Conservation (phyloP, 1,140 invertebrate species). For the Hylaeus anthracinus region DNA sequence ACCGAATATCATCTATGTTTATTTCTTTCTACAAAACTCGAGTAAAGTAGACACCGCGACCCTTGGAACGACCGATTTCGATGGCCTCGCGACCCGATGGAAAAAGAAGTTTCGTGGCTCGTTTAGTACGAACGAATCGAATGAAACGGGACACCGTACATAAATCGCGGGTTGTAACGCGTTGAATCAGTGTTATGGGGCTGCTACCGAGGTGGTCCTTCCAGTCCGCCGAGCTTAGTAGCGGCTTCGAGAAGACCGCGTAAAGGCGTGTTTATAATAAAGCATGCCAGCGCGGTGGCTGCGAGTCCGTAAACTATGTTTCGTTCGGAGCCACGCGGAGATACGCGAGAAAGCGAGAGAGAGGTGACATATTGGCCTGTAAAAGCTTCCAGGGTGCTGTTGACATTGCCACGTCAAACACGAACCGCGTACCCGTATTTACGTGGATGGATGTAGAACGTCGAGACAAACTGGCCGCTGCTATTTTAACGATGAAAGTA, state of each 20-base stretch:
- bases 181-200: conserved; percentile 35
- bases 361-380: conserved; percentile 47
- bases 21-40: too few species aligned
- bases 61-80: too few species aligned
- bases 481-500: conserved; percentile 14
- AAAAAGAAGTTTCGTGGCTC: neutral
- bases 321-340: conserved; percentile 5
- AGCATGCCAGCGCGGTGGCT: conserved; percentile 5
- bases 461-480: neutral
- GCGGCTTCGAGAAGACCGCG: conserved; percentile 20
- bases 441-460: conserved; percentile 10
- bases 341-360: conserved; percentile 40
- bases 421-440: conserved; percentile 12
- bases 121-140: neutral
- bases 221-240: neutral
- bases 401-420: conserved; percentile 49
- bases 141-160: conserved; percentile 13
- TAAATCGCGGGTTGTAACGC: conserved; percentile 10
- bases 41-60: too few species aligned
- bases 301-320: conserved; percentile 36
- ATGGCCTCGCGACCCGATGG: too few species aligned
- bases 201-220: conserved; percentile 43
- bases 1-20: too few species aligned
- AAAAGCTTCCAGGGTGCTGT: conserved; percentile 37
- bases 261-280: conserved; percentile 49